Conservation (phyloP, 2,113 vertebrate genomes). For the Anolis carolinensis region DNA sequence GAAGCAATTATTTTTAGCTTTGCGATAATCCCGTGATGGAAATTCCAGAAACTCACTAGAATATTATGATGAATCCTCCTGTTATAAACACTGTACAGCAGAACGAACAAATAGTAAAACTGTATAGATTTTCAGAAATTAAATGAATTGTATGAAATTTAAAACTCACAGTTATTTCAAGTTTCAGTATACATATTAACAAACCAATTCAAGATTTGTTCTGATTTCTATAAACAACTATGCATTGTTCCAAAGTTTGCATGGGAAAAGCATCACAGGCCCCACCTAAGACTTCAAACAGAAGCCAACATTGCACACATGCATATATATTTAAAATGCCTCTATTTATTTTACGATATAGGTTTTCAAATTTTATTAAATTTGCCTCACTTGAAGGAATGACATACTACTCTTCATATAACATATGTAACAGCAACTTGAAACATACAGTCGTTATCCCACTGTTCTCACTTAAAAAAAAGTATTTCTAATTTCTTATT, state of each 20-base stretch:
- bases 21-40: constrained; percentile 14
- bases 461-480: background rate
- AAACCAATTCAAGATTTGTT: background rate
- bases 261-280: background rate
- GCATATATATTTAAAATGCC: background rate
- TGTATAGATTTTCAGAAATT: background rate
- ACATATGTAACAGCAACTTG: background rate
- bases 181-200: background rate
- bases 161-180: background rate
- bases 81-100: background rate
- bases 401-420: background rate
- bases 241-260: background rate
- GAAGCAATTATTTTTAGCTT: background rate
- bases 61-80: background rate
- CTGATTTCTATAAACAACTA: background rate
- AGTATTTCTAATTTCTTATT: background rate
- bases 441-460: background rate
- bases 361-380: background rate
- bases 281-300: background rate
- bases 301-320: too few relatives aligned
- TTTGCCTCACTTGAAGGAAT: background rate
- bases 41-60: background rate
- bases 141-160: background rate
- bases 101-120: background rate
- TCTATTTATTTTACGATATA: background rate